Evolutionary conservation across 1,140 invertebrate species (phyloP).

Genomic region (Lordiphosa stackelbergi): DNA sequence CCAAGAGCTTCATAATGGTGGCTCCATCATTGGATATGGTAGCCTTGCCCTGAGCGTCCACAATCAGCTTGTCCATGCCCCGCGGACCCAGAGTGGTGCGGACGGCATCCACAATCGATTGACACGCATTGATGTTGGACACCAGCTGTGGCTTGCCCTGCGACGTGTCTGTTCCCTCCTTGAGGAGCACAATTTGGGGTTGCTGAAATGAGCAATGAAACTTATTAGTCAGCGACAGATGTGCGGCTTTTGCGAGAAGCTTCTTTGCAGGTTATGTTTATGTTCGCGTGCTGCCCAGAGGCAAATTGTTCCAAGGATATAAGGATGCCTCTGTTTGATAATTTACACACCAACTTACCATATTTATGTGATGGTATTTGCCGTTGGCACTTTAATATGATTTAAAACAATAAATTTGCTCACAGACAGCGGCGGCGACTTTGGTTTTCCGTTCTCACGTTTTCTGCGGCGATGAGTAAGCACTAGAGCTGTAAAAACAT

Average conservation of each 20-base stretch:
- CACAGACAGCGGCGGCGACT: constrained; percentile 62
- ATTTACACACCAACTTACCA: constrained; percentile 59
- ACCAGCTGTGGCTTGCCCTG: constrained; percentile 98
- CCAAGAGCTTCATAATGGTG: constrained; percentile 97
- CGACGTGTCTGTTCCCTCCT: constrained; percentile 97
- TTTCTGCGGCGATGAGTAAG: constrained; percentile 67
- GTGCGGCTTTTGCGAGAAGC: constrained; percentile 61
- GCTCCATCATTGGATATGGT: constrained; percentile 99
- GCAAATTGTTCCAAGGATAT: neutral
- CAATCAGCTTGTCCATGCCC: constrained; percentile 99
- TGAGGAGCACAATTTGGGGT: constrained; percentile 97
- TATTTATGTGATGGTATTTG: constrained; percentile 58
- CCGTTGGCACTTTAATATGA: constrained; percentile 30
- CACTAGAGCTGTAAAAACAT: neutral
- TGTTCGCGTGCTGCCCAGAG: constrained; percentile 35
- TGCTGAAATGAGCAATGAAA: constrained; percentile 82
- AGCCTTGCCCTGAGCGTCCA: constrained; percentile 90
- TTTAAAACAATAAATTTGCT: constrained; percentile 59
- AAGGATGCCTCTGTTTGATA: neutral
- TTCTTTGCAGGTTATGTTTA: constrained; percentile 76
- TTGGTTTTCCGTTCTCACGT: constrained; percentile 58
- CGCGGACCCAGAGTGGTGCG: constrained; percentile 98
- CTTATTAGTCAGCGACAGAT: constrained; percentile 56
- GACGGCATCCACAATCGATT: constrained; percentile 94
- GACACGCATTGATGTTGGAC: constrained; percentile 99